Base-by-base conservation (phyloP, 1,140 invertebrate genomes). In the Bombus sylvicola region DNA sequence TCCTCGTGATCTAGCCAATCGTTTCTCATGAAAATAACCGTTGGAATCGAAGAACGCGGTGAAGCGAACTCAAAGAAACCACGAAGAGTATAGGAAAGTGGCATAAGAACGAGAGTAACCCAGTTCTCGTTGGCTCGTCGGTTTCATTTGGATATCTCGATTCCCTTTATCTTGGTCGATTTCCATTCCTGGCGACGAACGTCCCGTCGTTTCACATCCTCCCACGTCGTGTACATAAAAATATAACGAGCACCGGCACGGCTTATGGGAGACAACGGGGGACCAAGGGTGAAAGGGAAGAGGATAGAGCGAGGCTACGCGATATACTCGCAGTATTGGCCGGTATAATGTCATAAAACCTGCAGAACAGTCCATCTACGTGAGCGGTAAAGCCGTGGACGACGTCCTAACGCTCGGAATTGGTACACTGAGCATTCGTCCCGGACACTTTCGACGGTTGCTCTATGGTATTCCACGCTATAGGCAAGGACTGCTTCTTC, bases 201-300 rank as follows among this genome's bases (percentile, higher is more conserved):
- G 82, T 84, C 62, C 47, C 47, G 28, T 59, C 89, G 84, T 91
- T 87, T 84, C 86, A 34, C 87, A 73, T 69, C 62, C 64, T 71
- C 15, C 74, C 84, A 72, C 84, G 80, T 86, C 64, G 66, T 62
- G 34, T 64, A 84, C 88, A 90, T 92, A 93, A 94, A 94, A 92
- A 87, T 92, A 92, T 92, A 92, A 93, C 91, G 92, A 92, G 78
- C 78, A 15, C 64, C n/a, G 39, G 22, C 57, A 12, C 59, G 57
- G 88, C 74, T 87, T 76, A 85, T 62, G 86, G 73, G 53, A 47
- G n/a, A 77, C 68, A 15, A 13, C 8, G 28, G 62, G 34, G n/a
- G 8, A 15, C 31, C 53, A 64, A n/a, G 62, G 34, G 31, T 31
- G 28, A 59, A 34, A 37, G 25, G 34, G 59, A 87, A 47, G n/a